Percentiles rank a stretch among this genome's conserved stretches.
These are phyloP conservation scores for Astur gentilis DNA, from an alignment of 2,113 vertebrate species.

Conservation along the genomic window DNA sequence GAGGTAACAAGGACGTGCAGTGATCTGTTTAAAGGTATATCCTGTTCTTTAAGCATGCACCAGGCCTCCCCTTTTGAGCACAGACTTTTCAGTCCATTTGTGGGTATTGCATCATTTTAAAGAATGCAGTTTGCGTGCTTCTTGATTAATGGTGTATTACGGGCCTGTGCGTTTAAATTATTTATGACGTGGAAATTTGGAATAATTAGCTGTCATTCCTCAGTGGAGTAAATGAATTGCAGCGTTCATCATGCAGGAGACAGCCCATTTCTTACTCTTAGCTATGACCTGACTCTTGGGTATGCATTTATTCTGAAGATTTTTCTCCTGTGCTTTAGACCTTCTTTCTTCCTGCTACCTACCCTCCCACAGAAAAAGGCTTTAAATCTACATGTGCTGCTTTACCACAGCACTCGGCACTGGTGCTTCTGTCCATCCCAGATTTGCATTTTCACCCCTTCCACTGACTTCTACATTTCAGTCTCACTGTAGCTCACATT, in stretches of 20 bases:
- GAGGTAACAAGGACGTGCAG: background rate
- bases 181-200: slow-evolving; percentile 68
- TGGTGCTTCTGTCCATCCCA: background rate
- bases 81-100: background rate
- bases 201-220: slow-evolving; percentile 82
- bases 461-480: background rate
- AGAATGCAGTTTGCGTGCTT: background rate
- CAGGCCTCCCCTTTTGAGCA: background rate
- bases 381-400: background rate
- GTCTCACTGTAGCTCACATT: background rate
- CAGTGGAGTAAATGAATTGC: slow-evolving; percentile 75
- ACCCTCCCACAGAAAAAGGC: background rate
- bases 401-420: background rate
- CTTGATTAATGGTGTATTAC: slow-evolving; percentile 33
- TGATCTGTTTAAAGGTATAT: background rate
- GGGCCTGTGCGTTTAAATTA: slow-evolving; percentile 45
- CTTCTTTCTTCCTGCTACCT: background rate
- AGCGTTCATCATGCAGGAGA: slow-evolving; percentile 67
- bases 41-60: background rate
- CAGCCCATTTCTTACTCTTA: slow-evolving; percentile 71
- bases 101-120: background rate
- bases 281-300: slow-evolving; percentile 1
- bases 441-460: background rate
- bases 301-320: background rate
- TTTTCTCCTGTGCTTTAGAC: background rate